Evolutionary conservation across 2,113 vertebrate genomes (phyloP), one percentile per base, ranked within the genome.

Genomic region (Corynorhinus townsendii): DNA sequence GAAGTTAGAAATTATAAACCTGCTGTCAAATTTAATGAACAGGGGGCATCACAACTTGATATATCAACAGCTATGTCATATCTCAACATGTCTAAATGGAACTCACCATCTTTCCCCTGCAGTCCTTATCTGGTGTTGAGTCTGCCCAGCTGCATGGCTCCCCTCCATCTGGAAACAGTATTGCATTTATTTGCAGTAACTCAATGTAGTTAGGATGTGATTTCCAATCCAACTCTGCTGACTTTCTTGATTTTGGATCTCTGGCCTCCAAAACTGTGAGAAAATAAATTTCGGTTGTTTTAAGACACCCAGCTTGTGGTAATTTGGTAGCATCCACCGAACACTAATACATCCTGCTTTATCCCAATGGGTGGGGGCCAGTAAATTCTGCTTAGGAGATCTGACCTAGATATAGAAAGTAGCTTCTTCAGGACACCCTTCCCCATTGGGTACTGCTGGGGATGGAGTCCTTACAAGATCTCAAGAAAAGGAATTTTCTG

Each of bases 261-360:
- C 20, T 38, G 76, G 28, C 26, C 35, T 93, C 54, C 19, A 66
- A 40, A 94, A 77, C 40, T 26, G 2, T 47, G 20, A 88, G 28
- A 81, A 22, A 86, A 69, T 35, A 22, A 4, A 68, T 62, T 80
- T 93, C 28, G 24, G 22, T 75, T 75, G 47, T 77, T 93, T 92
- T 77, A 73, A 69, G 62, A 35, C 10, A 15, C 47, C 14, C 22
- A 5, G 7, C 71, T 69, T 72, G 73, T 73, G 59, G 40, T 30
- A 11, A 66, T 72, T 59, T 54, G 22, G 76, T 68, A 73, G 71
- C 38, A 88, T 17, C 38, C 71, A 59, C 43, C 35, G 62, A 54
- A 86, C 62, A 43, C 14, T 15, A 79, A n/a, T 5, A 26, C 3
- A 38, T 43, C n/a, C 26, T 40, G 45, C 22, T 71, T 79, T 71